A percentile compares a stretch with the other conserved stretches of the same genome.
These are phyloP conservation scores for Limnephilus rhombicus DNA, from an alignment of 2,888 invertebrate species.

Conservation along the genomic window DNA sequence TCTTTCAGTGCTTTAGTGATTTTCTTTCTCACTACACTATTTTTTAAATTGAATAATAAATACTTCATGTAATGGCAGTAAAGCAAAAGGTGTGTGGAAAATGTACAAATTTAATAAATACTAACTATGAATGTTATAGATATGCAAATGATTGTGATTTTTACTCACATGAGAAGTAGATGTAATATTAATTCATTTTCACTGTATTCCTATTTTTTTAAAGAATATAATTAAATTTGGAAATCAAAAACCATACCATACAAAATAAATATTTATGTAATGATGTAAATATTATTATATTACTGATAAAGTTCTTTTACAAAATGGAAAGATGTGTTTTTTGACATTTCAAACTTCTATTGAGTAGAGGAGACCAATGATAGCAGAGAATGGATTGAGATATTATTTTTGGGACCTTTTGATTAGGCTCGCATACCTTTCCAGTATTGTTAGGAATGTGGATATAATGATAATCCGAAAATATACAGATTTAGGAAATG, in stretches of 20 bases:
- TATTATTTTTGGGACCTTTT: not conserved
- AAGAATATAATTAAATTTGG: constrained; percentile 30
- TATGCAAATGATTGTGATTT: not conserved
- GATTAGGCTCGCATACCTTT: not conserved
- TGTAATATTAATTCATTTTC: constrained; percentile 18
- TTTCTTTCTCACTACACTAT: not conserved
- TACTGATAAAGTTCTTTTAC: constrained; percentile 3
- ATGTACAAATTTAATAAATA: constrained; percentile 41
- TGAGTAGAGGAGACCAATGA: not conserved
- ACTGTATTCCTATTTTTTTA: constrained; percentile 43
- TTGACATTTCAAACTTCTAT: not conserved
- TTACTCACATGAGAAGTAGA: not conserved
- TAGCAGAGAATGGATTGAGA: not conserved
- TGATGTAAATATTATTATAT: not conserved
- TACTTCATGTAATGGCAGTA: not conserved
- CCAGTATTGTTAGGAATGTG: not conserved
- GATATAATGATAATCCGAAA: not conserved
- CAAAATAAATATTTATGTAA: not conserved
- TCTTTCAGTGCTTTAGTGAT: constrained; percentile 15
- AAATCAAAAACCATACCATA: constrained; percentile 14
- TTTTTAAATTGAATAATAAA: not conserved
- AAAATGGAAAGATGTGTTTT: constrained; percentile 7
- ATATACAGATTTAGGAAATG: too few relatives aligned
- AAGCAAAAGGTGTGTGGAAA: constrained; percentile 3
- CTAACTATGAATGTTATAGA: constrained; percentile 29